Percentiles rank a stretch among this genome's conserved stretches.
These are phyloP conservation scores for Cyanoderma ruficeps DNA, from an alignment of 2,113 vertebrate species.

Conservation along the genomic window DNA sequence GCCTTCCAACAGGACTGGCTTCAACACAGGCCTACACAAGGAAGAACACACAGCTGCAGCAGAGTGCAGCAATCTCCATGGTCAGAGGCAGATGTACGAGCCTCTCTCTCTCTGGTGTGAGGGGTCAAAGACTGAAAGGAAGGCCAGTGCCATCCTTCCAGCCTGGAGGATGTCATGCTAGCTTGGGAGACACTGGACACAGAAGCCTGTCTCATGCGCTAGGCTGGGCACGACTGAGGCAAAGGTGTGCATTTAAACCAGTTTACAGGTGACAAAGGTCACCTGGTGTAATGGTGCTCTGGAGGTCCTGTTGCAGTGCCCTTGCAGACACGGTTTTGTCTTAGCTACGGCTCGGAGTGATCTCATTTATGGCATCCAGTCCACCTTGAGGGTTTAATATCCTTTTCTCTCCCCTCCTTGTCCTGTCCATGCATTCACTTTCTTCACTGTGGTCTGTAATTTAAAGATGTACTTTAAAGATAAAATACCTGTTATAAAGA, in stretches of 20 bases:
- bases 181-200: neutral
- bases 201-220: neutral
- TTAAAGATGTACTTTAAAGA: neutral
- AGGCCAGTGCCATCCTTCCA: neutral
- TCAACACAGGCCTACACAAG: neutral
- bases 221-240: neutral
- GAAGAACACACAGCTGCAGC: neutral
- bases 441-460: neutral
- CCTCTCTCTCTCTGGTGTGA: neutral
- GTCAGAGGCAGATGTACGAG: neutral
- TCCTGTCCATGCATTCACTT: neutral
- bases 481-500: neutral
- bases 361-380: neutral
- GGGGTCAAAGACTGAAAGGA: neutral
- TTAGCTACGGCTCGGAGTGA: neutral
- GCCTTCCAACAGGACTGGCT: neutral
- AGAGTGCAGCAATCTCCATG: neutral
- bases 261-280: neutral
- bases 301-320: neutral
- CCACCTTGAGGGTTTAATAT: neutral
- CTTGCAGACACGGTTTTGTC: neutral
- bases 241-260: neutral
- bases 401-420: neutral
- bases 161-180: neutral
- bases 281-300: neutral